Conservation (phyloP, 2,888 invertebrate species). For the Dysmachus trigonus region DNA sequence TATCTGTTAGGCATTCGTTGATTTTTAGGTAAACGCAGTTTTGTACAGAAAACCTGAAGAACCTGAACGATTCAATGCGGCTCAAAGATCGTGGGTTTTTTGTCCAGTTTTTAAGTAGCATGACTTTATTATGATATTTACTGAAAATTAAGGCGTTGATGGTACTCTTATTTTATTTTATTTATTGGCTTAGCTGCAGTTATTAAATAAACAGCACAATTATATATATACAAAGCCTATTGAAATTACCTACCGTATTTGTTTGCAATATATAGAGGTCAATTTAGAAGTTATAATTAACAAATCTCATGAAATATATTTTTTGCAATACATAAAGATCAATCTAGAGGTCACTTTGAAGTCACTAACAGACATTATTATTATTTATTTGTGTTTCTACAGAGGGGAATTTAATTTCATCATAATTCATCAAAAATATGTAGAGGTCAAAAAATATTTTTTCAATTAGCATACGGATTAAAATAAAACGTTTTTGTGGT, state of each 20-base stretch:
- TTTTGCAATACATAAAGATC: neutral
- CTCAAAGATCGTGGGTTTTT: neutral
- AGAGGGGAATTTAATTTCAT: too few species aligned
- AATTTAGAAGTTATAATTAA: neutral
- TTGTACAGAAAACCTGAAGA: neutral
- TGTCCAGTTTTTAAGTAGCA: neutral
- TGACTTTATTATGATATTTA: neutral
- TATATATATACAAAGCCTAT: neutral
- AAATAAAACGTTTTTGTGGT: too few species aligned
- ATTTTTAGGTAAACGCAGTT: neutral
- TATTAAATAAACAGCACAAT: neutral
- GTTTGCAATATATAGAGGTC: neutral
- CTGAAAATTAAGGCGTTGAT: neutral
- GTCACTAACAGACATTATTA: neutral
- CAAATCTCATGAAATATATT: too few species aligned
- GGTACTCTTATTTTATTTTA: neutral
- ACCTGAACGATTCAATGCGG: neutral
- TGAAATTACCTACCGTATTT: neutral
- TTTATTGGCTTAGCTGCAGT: too few species aligned
- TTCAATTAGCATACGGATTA: too few species aligned
- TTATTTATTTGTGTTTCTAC: too few species aligned
- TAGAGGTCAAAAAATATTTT: too few species aligned
- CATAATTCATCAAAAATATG: too few species aligned
- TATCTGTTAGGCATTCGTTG: neutral
- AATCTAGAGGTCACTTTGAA: neutral